Percentiles rank a stretch among this genome's conserved stretches.
These are phyloP conservation scores for Anableps anableps DNA, from an alignment of 2,797 vertebrate genomes.

Conservation along the genomic window DNA sequence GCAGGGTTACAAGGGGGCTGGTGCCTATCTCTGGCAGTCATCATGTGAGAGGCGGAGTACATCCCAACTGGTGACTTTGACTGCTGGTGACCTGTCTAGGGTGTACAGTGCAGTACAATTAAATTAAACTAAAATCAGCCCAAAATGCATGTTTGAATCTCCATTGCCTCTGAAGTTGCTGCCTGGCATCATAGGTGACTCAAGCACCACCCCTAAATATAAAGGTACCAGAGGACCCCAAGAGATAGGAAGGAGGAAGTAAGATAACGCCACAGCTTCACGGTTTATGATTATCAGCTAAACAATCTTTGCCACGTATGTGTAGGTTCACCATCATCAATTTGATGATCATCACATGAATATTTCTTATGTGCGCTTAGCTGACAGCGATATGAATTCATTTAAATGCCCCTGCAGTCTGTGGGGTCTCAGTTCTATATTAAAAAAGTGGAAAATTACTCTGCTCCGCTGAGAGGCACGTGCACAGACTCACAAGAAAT, in stretches of 20 bases:
- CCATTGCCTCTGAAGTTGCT: not conserved
- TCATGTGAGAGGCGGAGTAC: too few relatives aligned
- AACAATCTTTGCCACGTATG: not conserved
- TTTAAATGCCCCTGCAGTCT: conserved; percentile 23
- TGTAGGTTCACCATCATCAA: not conserved
- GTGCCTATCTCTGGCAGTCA: too few relatives aligned
- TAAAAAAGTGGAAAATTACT: conserved; percentile 38
- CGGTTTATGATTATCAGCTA: not conserved
- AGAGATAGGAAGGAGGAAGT: not conserved
- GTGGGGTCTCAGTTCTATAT: conserved; percentile 19
- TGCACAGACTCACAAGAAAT: conserved; percentile 26
- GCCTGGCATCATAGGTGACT: not conserved
- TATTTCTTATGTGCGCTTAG: conserved; percentile 16
- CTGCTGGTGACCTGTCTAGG: too few relatives aligned
- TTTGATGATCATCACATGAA: conserved; percentile 10
- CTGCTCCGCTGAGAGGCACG: conserved; percentile 15
- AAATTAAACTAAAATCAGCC: not conserved
- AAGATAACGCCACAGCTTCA: conserved; percentile 1
- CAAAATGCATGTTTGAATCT: not conserved
- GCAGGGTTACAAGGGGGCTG: too few relatives aligned
- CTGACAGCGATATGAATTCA: conserved; percentile 2
- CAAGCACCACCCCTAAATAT: not conserved
- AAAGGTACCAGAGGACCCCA: not conserved
- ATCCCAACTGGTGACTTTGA: too few relatives aligned
- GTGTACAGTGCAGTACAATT: not conserved